Base-by-base conservation (phyloP, 30 jellyfish, hydroid and myxozoan genomes). In the Pelagia noctiluca region DNA sequence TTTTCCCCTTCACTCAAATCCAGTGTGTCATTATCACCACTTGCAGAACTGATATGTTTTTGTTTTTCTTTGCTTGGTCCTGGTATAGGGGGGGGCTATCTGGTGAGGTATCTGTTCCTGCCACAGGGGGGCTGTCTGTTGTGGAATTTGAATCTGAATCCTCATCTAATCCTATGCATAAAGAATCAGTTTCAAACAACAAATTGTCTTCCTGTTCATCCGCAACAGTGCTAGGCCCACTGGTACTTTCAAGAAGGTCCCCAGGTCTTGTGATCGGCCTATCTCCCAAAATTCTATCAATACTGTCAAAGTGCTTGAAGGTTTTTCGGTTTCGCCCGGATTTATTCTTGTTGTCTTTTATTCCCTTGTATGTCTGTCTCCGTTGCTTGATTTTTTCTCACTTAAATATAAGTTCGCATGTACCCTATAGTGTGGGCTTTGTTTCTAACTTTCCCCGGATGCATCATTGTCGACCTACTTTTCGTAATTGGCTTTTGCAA, bases 351-450 rank as follows among this genome's bases (percentile, higher is more conserved):
- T 47, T 66, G 77, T 81, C 76, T 63, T 67, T 81, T 7, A 19
- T 32, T 81, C 49, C 67, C 76, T 81, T 81, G 35, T 67, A 67
- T 11, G 31, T 33, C 32, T 67, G 81, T 65, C 50, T 65, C 22
- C 42, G 85, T 78, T 81, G 85, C 47, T 81, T 65, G 4, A 66
- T 81, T 49, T 81, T 81, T 36, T 81, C 91, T 50, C n/a, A n/a
- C n/a, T n/a, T n/a, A n/a, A n/a, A n/a, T n/a, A n/a, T n/a, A n/a
- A n/a, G n/a, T n/a, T n/a, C n/a, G n/a, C n/a, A n/a, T n/a, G n/a
- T n/a, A n/a, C n/a, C n/a, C n/a, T n/a, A n/a, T n/a, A n/a, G n/a
- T n/a, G n/a, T n/a, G n/a, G n/a, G n/a, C n/a, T n/a, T n/a, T n/a
- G n/a, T n/a, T n/a, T n/a, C n/a, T n/a, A n/a, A n/a, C n/a, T n/a